A percentile compares a stretch with the other conserved stretches of the same genome.
phyloP scores from a whole-genome alignment of 2,113 vertebrate species.

The Leucosticte australis region DNA sequence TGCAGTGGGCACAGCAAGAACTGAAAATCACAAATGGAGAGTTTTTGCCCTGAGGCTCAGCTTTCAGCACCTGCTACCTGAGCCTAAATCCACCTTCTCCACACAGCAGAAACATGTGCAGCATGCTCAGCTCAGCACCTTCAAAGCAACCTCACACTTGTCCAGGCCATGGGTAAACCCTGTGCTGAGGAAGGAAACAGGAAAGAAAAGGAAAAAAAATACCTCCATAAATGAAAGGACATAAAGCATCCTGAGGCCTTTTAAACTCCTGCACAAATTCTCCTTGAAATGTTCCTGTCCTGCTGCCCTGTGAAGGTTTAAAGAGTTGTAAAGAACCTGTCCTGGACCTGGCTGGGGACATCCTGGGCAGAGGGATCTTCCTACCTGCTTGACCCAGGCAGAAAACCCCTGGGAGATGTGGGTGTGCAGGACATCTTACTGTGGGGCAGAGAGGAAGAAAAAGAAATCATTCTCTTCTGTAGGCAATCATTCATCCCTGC shows the following conservation, averaged over 20 bases:
- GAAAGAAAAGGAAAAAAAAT: background rate
- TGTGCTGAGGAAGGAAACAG: background rate
- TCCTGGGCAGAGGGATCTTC: background rate
- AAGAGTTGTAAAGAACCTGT: background rate
- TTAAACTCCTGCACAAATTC: background rate
- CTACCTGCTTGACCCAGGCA: background rate
- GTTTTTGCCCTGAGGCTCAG: background rate
- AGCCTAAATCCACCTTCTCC: background rate
- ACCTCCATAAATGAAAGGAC: background rate
- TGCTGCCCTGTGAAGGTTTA: background rate
- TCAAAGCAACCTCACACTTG: background rate
- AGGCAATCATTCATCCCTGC: background rate
- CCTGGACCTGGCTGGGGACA: background rate
- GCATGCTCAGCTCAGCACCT: background rate
- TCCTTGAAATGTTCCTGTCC: slow-evolving; percentile 25
- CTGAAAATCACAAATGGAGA: background rate
- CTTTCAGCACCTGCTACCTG: slow-evolving; percentile 1
- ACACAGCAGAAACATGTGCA: background rate
- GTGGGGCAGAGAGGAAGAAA: background rate
- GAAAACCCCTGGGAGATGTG: background rate
- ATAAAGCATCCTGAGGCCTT: background rate
- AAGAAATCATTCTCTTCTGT: background rate
- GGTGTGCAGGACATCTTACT: background rate
- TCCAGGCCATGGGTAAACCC: background rate
- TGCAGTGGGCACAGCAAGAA: background rate